These are phyloP conservation scores for Tor tambroides DNA, from an alignment of 2,113 vertebrate species.

Conservation along the genomic window DNA sequence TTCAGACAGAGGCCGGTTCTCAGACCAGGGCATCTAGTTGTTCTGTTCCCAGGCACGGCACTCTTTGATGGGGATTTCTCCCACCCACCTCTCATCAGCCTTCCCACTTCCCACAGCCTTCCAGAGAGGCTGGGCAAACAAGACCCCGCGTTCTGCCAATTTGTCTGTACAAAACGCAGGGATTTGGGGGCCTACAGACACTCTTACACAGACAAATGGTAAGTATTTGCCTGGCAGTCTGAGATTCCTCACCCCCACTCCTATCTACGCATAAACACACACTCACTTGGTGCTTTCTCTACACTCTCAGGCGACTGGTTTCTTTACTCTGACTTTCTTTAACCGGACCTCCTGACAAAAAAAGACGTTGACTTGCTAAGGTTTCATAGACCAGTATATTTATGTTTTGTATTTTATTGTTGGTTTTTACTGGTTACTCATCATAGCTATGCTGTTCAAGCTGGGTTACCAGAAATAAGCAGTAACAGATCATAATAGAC, in stretches of 20 bases:
- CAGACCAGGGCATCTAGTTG: slow-evolving; percentile 53
- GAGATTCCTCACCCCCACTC: slow-evolving; percentile 59
- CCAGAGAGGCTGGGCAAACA: slow-evolving; percentile 73
- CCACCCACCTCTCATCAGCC: slow-evolving; percentile 55
- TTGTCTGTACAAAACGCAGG: slow-evolving; percentile 78
- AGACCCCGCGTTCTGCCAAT: slow-evolving; percentile 74
- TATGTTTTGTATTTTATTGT: not conserved
- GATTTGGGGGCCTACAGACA: slow-evolving; percentile 72
- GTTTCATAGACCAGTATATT: not conserved
- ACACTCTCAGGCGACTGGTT: not conserved
- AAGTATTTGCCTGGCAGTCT: slow-evolving; percentile 75
- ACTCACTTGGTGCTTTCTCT: slow-evolving; percentile 28
- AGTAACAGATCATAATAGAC: too few species aligned
- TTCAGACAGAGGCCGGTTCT: slow-evolving; percentile 16
- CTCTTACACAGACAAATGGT: slow-evolving; percentile 67
- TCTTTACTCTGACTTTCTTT: slow-evolving; percentile 67
- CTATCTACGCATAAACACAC: slow-evolving; percentile 31
- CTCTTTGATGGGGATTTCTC: slow-evolving; percentile 53
- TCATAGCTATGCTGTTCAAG: not conserved
- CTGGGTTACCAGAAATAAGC: too few species aligned
- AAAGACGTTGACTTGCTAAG: not conserved
- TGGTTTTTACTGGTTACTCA: not conserved
- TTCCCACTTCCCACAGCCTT: slow-evolving; percentile 58
- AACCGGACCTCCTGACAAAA: slow-evolving; percentile 55
- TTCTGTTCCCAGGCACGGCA: slow-evolving; percentile 61